These are phyloP conservation scores for Trichechus manatus DNA, from an alignment of 2,113 vertebrate species.

Conservation along the genomic window DNA sequence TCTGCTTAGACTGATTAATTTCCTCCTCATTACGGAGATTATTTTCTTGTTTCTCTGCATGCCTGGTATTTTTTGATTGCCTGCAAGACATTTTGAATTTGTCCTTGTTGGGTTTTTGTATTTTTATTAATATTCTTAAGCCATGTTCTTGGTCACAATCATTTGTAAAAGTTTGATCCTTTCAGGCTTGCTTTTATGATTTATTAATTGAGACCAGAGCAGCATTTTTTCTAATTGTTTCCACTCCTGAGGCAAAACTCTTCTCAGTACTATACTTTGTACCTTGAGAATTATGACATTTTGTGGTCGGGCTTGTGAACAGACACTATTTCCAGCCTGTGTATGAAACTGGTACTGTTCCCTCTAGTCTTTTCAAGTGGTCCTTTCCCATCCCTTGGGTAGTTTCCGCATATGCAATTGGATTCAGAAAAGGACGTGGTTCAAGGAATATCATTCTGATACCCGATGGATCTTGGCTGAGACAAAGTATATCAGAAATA, in stretches of 20 bases:
- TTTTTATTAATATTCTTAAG: not conserved
- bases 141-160: not conserved
- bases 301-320: not conserved
- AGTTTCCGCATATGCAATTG: not conserved
- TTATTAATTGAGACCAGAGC: not conserved
- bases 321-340: not conserved
- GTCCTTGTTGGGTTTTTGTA: not conserved
- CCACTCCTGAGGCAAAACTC: not conserved
- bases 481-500: too few relatives aligned
- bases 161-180: not conserved
- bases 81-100: not conserved
- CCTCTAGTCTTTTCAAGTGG: not conserved
- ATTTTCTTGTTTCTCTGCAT: not conserved
- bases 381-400: not conserved
- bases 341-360: not conserved
- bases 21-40: not conserved
- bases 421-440: too few relatives aligned
- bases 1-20: not conserved
- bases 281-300: not conserved
- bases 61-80: not conserved
- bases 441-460: too few relatives aligned
- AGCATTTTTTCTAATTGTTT: not conserved
- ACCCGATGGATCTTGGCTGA: too few relatives aligned
- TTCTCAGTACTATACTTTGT: not conserved
- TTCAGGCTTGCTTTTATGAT: not conserved